Percentiles rank a stretch among this genome's conserved stretches.
Evolutionary conservation across 1,140 invertebrate genomes (phyloP).

Genomic region (Leptopilina clavipes): DNA sequence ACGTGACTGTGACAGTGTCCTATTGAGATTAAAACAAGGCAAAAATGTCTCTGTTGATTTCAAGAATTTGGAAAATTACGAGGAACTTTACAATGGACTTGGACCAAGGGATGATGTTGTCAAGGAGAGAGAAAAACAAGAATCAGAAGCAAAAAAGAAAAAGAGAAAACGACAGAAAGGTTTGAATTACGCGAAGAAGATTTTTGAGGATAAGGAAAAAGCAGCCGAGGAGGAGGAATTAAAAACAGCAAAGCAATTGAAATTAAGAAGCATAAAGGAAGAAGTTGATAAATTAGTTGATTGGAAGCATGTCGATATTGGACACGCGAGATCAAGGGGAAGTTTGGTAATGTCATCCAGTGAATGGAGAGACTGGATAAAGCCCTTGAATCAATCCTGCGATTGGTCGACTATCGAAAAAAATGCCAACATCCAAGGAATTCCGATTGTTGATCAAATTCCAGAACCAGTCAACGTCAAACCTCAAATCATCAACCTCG

Average conservation of each 20-base stretch:
- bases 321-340: conserved; percentile 46
- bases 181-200: conserved; percentile 79
- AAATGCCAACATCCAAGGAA: conserved; percentile 67
- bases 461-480: conserved; percentile 75
- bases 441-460: conserved; percentile 71
- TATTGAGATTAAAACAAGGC: conserved; percentile 83
- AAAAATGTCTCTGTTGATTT: conserved; percentile 83
- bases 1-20: conserved; percentile 82
- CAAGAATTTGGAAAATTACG: conserved; percentile 78
- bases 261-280: conserved; percentile 73
- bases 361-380: conserved; percentile 54
- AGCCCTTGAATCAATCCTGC: conserved; percentile 70
- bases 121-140: conserved; percentile 78
- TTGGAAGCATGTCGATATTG: conserved; percentile 60
- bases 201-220: conserved; percentile 86
- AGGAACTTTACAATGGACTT: conserved; percentile 79
- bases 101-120: conserved; percentile 79
- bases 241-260: conserved; percentile 73
- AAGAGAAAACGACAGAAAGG: conserved; percentile 79
- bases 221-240: conserved; percentile 77
- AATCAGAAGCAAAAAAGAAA: conserved; percentile 74
- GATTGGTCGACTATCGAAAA: conserved; percentile 80
- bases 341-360: conserved; percentile 54
- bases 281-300: conserved; percentile 53
- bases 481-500: conserved; percentile 72